Percentiles rank a stretch among this genome's conserved stretches.
Conservation (phyloP, 2,797 vertebrate species). For the Pseudochaenichthys georgianus region DNA sequence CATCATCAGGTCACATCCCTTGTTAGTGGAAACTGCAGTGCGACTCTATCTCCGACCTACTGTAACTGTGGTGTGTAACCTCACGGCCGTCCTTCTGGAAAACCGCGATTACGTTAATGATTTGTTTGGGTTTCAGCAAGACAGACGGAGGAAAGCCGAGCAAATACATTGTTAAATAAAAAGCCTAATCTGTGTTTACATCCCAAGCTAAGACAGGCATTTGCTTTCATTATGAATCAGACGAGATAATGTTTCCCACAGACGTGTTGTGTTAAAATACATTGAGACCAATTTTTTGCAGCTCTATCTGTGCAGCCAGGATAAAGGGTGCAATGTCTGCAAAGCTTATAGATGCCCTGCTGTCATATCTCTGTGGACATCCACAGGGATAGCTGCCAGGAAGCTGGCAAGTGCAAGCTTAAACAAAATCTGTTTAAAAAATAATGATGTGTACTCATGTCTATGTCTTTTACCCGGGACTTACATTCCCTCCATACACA, state of each 20-base stretch:
- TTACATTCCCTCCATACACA: slow-evolving; percentile 2
- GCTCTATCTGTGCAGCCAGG: slow-evolving; percentile 11
- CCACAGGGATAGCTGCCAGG: slow-evolving; percentile 10
- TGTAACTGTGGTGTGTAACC: slow-evolving; percentile 43
- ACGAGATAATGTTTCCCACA: slow-evolving; percentile 67
- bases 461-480: background rate
- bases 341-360: background rate
- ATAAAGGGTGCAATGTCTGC: slow-evolving; percentile 20
- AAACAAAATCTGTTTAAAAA: slow-evolving; percentile 28
- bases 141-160: slow-evolving; percentile 9
- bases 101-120: slow-evolving; percentile 67
- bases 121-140: slow-evolving; percentile 73
- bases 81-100: slow-evolving; percentile 38
- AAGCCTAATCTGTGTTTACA: slow-evolving; percentile 61
- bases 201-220: slow-evolving; percentile 35
- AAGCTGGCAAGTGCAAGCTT: slow-evolving; percentile 29
- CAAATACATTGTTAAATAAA: slow-evolving; percentile 47
- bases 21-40: slow-evolving; percentile 28
- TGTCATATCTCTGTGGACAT: slow-evolving; percentile 24
- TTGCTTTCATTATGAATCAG: slow-evolving; percentile 58
- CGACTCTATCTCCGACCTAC: slow-evolving; percentile 11
- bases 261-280: background rate
- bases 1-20: slow-evolving; percentile 28
- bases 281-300: slow-evolving; percentile 2
- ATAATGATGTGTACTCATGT: background rate